These are phyloP conservation scores for Patella vulgata DNA, from an alignment of 1,140 invertebrate species.

Conservation along the genomic window DNA sequence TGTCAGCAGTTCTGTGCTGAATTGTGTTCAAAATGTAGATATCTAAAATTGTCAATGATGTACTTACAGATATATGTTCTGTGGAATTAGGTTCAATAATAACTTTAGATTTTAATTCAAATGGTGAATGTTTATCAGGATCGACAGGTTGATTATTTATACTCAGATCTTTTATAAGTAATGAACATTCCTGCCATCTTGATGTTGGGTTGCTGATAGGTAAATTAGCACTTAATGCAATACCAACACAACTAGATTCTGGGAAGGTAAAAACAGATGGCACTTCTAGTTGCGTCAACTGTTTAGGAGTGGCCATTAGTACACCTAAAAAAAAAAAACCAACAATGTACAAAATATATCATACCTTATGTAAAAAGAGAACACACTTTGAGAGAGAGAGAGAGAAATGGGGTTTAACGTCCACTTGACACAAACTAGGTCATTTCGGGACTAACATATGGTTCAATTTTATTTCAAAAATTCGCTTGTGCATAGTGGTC, in stretches of 20 bases:
- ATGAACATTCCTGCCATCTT: conserved; percentile 39
- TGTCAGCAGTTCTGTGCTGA: too few species aligned
- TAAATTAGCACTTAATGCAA: conserved; percentile 35
- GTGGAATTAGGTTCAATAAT: conserved; percentile 39
- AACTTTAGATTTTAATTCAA: conserved; percentile 47
- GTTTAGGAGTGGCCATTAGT: not conserved
- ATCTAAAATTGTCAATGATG: too few species aligned
- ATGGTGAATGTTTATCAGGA: conserved; percentile 28
- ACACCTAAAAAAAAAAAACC: not conserved
- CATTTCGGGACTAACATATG: too few species aligned
- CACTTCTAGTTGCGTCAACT: conserved; percentile 2
- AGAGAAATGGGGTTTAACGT: too few species aligned
- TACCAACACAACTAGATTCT: conserved; percentile 49
- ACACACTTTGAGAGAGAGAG: too few species aligned
- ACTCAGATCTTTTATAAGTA: conserved; percentile 26
- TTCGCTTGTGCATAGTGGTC: too few species aligned
- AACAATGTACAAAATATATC: too few species aligned
- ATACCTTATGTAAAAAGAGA: too few species aligned
- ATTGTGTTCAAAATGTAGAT: too few species aligned
- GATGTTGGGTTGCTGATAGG: conserved; percentile 42
- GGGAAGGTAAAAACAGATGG: conserved; percentile 28
- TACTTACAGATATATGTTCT: conserved; percentile 45
- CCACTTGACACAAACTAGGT: too few species aligned
- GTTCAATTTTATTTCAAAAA: too few species aligned
- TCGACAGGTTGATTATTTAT: conserved; percentile 28